phyloP scores from a whole-genome alignment of 2,113 vertebrate species.

The Ciconia maguari region DNA sequence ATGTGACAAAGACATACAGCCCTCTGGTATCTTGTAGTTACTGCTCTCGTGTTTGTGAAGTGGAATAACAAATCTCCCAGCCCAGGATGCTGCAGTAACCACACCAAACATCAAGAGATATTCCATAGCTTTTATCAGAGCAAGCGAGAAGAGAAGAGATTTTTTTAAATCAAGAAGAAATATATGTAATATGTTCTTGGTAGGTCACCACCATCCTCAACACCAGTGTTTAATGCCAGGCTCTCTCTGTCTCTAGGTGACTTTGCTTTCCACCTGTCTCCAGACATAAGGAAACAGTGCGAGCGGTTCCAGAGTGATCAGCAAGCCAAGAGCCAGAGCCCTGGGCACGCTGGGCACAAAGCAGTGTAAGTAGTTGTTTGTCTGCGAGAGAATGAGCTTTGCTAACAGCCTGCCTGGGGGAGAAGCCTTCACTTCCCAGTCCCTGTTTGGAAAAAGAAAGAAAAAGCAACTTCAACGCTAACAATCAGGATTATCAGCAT shows the following conservation, averaged over 20 bases:
- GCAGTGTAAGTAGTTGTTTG: constrained; percentile 75
- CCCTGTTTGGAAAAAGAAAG: background rate
- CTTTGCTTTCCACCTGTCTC: constrained; percentile 86
- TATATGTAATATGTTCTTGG: background rate
- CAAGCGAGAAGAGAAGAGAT: background rate
- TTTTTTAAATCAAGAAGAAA: background rate
- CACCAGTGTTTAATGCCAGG: background rate
- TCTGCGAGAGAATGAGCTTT: background rate
- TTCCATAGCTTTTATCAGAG: background rate
- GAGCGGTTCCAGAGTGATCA: constrained; percentile 87
- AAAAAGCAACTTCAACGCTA: background rate
- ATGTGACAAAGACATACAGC: background rate
- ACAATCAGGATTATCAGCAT: background rate
- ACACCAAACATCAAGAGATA: background rate
- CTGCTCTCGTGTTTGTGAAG: background rate
- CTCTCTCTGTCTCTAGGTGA: constrained; percentile 78
- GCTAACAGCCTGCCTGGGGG: background rate
- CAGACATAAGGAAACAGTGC: constrained; percentile 85
- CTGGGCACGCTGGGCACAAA: constrained; percentile 44
- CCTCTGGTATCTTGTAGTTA: background rate
- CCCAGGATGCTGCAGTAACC: background rate
- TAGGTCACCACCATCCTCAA: background rate
- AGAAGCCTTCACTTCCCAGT: background rate
- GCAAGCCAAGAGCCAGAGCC: constrained; percentile 72
- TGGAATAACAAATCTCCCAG: background rate